Evolutionary conservation across 2,888 invertebrate genomes (phyloP).

Genomic region (Luffia ferchaultella): DNA sequence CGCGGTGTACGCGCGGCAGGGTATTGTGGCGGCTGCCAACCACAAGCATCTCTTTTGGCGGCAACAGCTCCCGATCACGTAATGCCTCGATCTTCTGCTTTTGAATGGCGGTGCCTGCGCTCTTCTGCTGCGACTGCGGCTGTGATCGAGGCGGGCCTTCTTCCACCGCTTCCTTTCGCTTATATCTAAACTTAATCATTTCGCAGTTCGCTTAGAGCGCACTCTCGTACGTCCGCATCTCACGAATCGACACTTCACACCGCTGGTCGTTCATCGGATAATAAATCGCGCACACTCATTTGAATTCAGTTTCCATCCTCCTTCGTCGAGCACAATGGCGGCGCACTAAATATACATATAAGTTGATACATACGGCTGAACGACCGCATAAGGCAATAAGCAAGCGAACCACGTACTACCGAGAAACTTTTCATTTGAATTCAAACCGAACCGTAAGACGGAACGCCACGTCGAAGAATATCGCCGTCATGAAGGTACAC

Average conservation of each 20-base stretch:
- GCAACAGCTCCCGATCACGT: conserved; percentile 47
- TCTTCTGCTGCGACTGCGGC: conserved; percentile 18
- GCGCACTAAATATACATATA: conserved; percentile 43
- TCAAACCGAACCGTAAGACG: conserved; percentile 20
- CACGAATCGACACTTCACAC: conserved; percentile 3
- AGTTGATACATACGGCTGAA: conserved; percentile 24
- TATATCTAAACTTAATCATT: conserved; percentile 74
- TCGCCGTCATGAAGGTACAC: not conserved
- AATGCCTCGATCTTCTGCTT: conserved; percentile 57
- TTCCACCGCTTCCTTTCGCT: conserved; percentile 64
- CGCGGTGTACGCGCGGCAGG: conserved; percentile 44
- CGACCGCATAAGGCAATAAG: conserved; percentile 47
- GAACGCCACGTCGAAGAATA: conserved; percentile 26
- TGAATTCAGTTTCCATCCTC: conserved; percentile 34
- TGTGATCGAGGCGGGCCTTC: conserved; percentile 21
- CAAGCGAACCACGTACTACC: conserved; percentile 46
- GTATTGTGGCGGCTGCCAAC: conserved; percentile 52
- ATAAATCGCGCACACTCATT: conserved; percentile 18
- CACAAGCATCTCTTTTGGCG: conserved; percentile 51
- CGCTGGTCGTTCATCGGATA: not conserved
- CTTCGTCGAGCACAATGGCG: conserved; percentile 41
- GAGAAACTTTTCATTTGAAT: conserved; percentile 45
- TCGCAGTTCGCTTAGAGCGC: conserved; percentile 28
- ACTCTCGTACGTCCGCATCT: conserved; percentile 31
- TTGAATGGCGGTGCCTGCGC: conserved; percentile 40